Base-by-base conservation (phyloP, 2,888 invertebrate species). In the Mactromeris polynyma region DNA sequence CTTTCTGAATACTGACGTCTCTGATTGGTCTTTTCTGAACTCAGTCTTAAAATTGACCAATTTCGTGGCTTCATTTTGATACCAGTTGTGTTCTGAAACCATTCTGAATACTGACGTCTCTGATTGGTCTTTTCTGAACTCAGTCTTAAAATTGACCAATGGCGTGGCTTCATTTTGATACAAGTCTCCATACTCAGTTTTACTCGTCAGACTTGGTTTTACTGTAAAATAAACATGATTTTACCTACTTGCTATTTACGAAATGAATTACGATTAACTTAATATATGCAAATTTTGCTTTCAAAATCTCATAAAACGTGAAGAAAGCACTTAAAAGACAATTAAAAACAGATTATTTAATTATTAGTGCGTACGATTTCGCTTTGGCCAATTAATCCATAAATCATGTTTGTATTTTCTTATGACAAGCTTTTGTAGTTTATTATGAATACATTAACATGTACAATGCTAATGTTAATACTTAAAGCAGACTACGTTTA, bases 281-380 rank as follows among this genome's bases (percentile, higher is more conserved):
- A 33, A 73, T 26, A 4, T 36, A 19, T 73, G 31, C 19, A 33
- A 33, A 33, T 11, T 73, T 73, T 73, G 73, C 36, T 36, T 73
- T 73, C 33, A 17, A 73, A 73, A 2, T 19, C 73, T 73, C 36
- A 19, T 7, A 73, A 73, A 14, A 73, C 17, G 73, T 36, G 19
- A 14, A 73, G 36, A 73, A 36, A 73, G 33, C 73, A 73, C 73
- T 73, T 73, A 73, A 73, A 73, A 73, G 4, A 36, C 73, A 73
- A 73, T 73, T 73, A 73, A 36, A 73, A 73, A 73, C 73, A 73
- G 31, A 73, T 73, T 73, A 73, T 19, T 36, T 33, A 33, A 73
- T 73, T 33, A 69, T 73, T 33, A 33, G 73, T 33, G 73, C 73
- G 73, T 73, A 33, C 31, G 9, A 73, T 33, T 33, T 69, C 33